A percentile compares a stretch with the other conserved stretches of the same genome.
Conservation (phyloP, 2,797 vertebrate genomes). For the Darevskia mixta region DNA sequence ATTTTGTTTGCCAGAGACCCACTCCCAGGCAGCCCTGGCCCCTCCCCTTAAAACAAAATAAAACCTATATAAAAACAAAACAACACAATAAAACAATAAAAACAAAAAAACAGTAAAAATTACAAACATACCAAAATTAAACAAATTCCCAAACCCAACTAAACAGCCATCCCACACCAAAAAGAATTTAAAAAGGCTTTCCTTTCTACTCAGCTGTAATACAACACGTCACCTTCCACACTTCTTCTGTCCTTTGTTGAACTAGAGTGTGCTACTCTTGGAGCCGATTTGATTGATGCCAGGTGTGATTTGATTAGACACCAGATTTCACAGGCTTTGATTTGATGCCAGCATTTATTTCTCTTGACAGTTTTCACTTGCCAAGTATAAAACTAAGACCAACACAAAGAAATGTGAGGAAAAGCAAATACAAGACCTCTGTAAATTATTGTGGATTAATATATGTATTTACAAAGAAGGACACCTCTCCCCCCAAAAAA, state of each 20-base stretch:
- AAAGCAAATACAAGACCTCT: not conserved
- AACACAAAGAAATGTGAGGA: constrained; percentile 20
- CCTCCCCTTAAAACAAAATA: no score
- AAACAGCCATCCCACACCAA: no score
- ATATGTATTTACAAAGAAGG: not conserved
- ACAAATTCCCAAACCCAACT: no score
- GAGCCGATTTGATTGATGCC: constrained; percentile 19
- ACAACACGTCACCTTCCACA: not conserved
- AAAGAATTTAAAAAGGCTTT: not conserved
- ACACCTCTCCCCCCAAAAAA: not conserved
- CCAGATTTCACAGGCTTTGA: constrained; percentile 29
- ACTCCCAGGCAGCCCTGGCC: no score
- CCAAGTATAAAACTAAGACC: constrained; percentile 9
- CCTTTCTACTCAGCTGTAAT: not conserved
- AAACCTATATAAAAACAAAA: no score
- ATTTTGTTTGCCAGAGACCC: no score
- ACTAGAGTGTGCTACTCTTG: not conserved
- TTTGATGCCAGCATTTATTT: constrained; percentile 37
- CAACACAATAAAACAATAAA: no score
- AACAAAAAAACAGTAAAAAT: no score
- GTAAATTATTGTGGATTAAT: not conserved
- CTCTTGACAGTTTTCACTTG: constrained; percentile 20
- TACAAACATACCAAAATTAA: no score
- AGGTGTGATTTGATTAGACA: constrained; percentile 33
- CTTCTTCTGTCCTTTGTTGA: constrained; percentile 1